phyloP scores from a whole-genome alignment of 2,113 vertebrate genomes.

The Forbesichthys agassizii region DNA sequence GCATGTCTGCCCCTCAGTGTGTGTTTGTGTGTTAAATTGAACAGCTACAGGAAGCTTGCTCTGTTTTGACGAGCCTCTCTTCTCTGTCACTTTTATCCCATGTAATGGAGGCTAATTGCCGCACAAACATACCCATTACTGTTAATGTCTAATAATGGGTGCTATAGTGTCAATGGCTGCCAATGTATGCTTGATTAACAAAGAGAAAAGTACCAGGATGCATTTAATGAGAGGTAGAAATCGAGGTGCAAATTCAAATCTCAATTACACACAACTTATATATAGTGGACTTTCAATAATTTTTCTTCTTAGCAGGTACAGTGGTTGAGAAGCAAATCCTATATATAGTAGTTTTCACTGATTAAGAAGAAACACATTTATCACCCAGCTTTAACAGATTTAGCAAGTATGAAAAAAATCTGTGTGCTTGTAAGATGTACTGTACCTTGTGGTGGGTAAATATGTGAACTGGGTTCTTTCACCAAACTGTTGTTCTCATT shows the following conservation, averaged over 20 bases:
- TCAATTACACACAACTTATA: too few relatives aligned
- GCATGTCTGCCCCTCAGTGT: neutral
- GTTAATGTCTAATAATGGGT: slow-evolving; percentile 70
- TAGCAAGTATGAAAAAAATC: too few relatives aligned
- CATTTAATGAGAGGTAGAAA: neutral
- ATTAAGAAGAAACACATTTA: too few relatives aligned
- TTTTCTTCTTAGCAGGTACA: too few relatives aligned
- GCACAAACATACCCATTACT: slow-evolving; percentile 54
- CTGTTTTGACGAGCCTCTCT: slow-evolving; percentile 71
- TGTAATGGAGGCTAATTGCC: slow-evolving; percentile 71
- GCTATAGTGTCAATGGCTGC: slow-evolving; percentile 69
- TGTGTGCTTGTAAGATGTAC: too few relatives aligned
- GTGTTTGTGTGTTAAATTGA: slow-evolving; percentile 43
- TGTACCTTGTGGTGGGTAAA: too few relatives aligned
- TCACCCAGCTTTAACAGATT: too few relatives aligned
- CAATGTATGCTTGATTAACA: slow-evolving; percentile 46
- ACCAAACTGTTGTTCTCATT: too few relatives aligned
- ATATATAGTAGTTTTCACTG: too few relatives aligned
- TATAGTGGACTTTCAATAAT: too few relatives aligned
- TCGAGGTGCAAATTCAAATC: neutral
- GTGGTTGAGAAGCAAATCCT: too few relatives aligned
- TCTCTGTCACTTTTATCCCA: slow-evolving; percentile 69
- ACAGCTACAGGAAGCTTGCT: slow-evolving; percentile 68
- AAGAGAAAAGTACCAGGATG: slow-evolving; percentile 1
- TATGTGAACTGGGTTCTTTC: too few relatives aligned